Percentiles rank a stretch among this genome's conserved stretches.
These are phyloP conservation scores for Crotophaga sulcirostris DNA, from an alignment of 2,113 vertebrate species.

Conservation along the genomic window DNA sequence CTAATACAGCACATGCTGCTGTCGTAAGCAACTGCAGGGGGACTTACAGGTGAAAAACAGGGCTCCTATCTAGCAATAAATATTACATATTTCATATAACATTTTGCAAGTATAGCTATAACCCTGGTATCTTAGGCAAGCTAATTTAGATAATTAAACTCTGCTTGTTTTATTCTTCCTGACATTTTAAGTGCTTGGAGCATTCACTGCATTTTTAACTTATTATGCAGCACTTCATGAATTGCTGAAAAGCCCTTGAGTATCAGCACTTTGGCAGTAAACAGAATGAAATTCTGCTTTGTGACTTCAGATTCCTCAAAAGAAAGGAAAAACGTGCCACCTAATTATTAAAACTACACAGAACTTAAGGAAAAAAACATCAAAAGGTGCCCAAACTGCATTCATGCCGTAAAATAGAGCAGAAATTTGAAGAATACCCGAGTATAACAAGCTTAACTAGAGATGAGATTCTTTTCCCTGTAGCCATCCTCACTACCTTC, in stretches of 20 bases:
- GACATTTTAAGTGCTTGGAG: constrained; percentile 17
- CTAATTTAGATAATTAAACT: constrained; percentile 19
- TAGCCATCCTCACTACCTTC: background rate
- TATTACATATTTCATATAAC: accelerated
- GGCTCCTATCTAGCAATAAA: background rate
- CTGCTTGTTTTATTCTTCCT: background rate
- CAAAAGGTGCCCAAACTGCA: background rate
- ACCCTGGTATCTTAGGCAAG: background rate
- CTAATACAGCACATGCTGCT: background rate
- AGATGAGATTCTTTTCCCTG: background rate
- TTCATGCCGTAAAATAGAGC: background rate
- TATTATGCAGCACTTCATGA: background rate
- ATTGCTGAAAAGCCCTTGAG: background rate
- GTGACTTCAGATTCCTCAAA: background rate
- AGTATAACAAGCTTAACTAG: background rate
- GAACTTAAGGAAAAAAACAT: background rate
- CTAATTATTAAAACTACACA: background rate
- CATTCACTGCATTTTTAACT: background rate
- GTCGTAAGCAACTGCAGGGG: background rate
- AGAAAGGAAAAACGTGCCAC: background rate
- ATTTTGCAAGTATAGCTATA: background rate
- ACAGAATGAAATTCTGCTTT: background rate
- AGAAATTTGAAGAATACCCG: background rate
- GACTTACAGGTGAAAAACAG: background rate
- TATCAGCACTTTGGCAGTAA: background rate